phyloP scores from a whole-genome alignment of 2,113 vertebrate species.

The Tragelaphus buxtoni region DNA sequence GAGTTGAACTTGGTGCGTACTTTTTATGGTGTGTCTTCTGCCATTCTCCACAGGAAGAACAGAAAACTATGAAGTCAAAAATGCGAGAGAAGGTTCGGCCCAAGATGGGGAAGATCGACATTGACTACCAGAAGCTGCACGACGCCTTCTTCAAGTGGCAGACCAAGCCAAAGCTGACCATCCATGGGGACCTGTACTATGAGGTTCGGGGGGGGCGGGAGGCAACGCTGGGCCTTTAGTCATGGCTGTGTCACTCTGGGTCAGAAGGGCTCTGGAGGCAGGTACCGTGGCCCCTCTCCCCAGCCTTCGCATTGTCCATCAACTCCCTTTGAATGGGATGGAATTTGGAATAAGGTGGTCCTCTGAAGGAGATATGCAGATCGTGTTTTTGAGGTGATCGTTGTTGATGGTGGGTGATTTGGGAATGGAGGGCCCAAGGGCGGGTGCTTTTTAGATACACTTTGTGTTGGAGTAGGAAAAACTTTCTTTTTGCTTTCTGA shows the following conservation, averaged over 20 bases:
- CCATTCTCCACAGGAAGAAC: conserved; percentile 85
- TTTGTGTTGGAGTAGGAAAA: background rate
- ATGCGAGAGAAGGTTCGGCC: conserved; percentile 97
- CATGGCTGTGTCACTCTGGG: background rate
- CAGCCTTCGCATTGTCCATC: background rate
- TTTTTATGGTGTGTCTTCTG: background rate
- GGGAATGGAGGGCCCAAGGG: background rate
- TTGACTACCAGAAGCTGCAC: conserved; percentile 96
- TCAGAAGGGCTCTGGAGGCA: background rate
- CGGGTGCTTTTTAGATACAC: background rate
- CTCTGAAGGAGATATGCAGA: background rate
- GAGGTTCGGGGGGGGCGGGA: conserved; percentile 79
- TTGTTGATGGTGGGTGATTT: background rate
- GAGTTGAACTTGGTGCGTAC: background rate
- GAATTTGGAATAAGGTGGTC: background rate
- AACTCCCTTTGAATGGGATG: background rate
- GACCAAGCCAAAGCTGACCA: conserved; percentile 94
- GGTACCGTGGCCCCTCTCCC: background rate
- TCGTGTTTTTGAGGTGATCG: background rate
- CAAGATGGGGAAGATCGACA: conserved; percentile 97
- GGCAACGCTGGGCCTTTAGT: background rate
- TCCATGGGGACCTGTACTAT: conserved; percentile 94
- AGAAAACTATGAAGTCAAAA: conserved; percentile 97
- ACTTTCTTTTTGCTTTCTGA: background rate
- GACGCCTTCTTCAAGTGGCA: conserved; percentile 99